phyloP scores from a whole-genome alignment of 2,113 vertebrate species.

The Todiramphus chloris region DNA sequence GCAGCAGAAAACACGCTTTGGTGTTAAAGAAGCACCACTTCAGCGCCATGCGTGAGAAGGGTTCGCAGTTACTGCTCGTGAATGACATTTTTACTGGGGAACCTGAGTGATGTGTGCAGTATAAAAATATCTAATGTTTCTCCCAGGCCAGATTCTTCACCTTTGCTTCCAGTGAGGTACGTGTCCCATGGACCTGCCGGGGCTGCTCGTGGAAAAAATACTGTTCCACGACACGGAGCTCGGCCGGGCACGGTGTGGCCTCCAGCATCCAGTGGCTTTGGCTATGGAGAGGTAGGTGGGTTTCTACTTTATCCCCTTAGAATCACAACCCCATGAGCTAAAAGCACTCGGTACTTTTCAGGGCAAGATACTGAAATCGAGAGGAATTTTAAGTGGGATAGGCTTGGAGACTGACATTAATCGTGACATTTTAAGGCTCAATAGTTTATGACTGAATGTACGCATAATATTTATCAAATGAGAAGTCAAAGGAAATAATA shows the following conservation, averaged over 20 bases:
- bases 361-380: not conserved
- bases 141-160: not conserved
- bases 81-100: not conserved
- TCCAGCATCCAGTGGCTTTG: not conserved
- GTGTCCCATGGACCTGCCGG: not conserved
- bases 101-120: not conserved
- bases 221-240: not conserved
- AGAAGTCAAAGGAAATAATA: not conserved
- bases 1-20: not conserved
- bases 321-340: not conserved
- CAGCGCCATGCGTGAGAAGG: accelerated
- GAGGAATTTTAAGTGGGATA: not conserved
- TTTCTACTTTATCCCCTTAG: not conserved
- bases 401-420: not conserved
- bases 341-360: not conserved
- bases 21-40: not conserved
- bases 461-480: not conserved
- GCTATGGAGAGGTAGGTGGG: not conserved
- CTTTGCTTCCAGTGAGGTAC: not conserved
- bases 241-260: not conserved
- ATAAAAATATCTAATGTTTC: not conserved
- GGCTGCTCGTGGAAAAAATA: not conserved
- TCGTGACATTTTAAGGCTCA: not conserved
- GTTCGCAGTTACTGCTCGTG: not conserved
- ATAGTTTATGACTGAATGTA: not conserved